Evolutionary conservation across 2,113 vertebrate genomes (phyloP).

Genomic region (Camarhynchus parvulus): DNA sequence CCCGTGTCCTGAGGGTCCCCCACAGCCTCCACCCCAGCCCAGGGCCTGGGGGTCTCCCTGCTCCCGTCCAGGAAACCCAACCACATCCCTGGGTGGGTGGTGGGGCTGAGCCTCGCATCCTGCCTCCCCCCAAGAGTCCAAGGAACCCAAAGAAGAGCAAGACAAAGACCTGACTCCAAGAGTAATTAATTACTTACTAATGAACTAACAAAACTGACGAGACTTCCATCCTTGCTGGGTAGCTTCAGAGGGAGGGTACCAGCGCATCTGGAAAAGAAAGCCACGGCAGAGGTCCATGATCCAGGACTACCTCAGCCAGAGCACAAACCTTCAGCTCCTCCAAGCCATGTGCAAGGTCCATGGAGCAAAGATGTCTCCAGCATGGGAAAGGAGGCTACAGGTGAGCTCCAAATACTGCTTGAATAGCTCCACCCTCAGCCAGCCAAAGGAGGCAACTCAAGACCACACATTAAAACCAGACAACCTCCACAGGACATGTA

Average conservation of each 20-base stretch:
- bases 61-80: not conserved
- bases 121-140: not conserved
- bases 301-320: not conserved
- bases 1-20: rapidly evolving
- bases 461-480: not conserved
- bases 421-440: not conserved
- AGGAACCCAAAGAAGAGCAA: not conserved
- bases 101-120: not conserved
- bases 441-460: not conserved
- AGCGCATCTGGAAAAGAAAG: conserved; percentile 90
- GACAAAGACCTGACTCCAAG: not conserved
- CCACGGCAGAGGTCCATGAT: not conserved
- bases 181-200: conserved; percentile 70
- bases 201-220: conserved; percentile 93
- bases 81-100: rapidly evolving
- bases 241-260: conserved; percentile 93
- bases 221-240: conserved; percentile 97
- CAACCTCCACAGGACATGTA: rapidly evolving
- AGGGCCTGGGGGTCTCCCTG: not conserved
- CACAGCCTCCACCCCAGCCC: not conserved
- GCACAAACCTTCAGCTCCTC: not conserved
- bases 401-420: not conserved
- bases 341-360: not conserved
- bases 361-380: not conserved
- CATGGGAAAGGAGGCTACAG: not conserved